These are phyloP conservation scores for Molothrus aeneus DNA, from an alignment of 2,797 vertebrate genomes.

Conservation along the genomic window DNA sequence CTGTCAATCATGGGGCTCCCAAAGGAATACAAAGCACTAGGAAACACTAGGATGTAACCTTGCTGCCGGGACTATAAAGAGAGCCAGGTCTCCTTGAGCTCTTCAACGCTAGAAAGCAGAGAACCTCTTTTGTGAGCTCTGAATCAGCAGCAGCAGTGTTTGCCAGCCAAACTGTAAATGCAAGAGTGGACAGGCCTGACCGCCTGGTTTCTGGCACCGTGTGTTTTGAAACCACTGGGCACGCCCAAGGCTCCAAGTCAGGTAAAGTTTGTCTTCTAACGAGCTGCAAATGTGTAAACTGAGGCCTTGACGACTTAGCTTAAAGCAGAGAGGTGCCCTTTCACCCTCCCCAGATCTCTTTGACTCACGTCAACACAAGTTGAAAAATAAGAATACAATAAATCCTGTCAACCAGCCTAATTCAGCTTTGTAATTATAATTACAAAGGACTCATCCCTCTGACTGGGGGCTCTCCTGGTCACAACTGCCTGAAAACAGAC, in stretches of 20 bases:
- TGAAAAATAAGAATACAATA: background rate
- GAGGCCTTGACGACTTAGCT: background rate
- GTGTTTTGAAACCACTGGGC: background rate
- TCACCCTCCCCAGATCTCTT: background rate
- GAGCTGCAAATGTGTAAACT: background rate
- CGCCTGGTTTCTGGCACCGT: background rate
- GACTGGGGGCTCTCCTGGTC: background rate
- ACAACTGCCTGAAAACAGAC: background rate
- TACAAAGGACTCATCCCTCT: background rate
- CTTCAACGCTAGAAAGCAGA: background rate
- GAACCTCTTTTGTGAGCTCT: background rate
- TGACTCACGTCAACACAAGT: background rate
- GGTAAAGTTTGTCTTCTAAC: background rate
- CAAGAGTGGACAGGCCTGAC: background rate
- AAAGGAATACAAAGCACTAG: background rate
- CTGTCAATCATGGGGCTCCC: background rate
- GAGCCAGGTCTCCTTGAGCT: background rate
- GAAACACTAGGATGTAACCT: background rate
- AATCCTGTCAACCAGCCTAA: background rate
- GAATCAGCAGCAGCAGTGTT: background rate
- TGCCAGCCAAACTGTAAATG: background rate
- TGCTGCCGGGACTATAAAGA: accelerated
- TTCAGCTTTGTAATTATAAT: background rate
- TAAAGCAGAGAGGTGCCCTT: background rate
- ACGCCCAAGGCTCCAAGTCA: background rate